phyloP scores from a whole-genome alignment of 1,140 invertebrate genomes.

The Platorchestia sp. region DNA sequence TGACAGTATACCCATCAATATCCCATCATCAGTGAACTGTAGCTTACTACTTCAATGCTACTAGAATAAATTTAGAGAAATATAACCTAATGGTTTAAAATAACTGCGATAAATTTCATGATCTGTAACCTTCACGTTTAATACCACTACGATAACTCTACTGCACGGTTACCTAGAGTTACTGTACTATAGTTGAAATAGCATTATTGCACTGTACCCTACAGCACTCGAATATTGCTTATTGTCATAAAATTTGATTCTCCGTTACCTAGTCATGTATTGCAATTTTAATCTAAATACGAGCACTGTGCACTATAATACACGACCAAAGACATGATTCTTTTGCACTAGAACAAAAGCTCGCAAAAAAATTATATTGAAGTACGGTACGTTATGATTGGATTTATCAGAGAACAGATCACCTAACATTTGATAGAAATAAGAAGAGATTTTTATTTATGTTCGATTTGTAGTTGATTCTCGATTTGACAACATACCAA shows the following conservation, averaged over 20 bases:
- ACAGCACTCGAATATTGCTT: neutral
- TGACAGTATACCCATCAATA: neutral
- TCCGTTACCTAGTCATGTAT: too few species aligned
- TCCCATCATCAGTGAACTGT: neutral
- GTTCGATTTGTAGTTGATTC: neutral
- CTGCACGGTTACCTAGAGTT: neutral
- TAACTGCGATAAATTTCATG: too few species aligned
- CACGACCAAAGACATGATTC: neutral
- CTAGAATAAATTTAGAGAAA: neutral
- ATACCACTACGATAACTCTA: neutral
- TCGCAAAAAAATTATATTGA: too few species aligned
- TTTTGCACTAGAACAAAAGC: neutral
- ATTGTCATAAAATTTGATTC: neutral
- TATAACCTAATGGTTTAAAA: neutral
- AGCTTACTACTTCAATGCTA: neutral
- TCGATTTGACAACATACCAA: neutral
- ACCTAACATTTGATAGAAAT: neutral
- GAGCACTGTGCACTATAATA: neutral
- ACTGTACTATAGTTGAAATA: too few species aligned
- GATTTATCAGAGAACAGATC: neutral
- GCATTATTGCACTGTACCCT: neutral
- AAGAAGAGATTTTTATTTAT: neutral
- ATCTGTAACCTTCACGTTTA: too few species aligned
- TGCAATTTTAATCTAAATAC: neutral
- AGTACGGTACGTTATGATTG: too few species aligned